Evolutionary conservation across 2,113 vertebrate genomes (phyloP), one percentile per base, ranked within the genome.

Genomic region (Ictalurus punctatus): DNA sequence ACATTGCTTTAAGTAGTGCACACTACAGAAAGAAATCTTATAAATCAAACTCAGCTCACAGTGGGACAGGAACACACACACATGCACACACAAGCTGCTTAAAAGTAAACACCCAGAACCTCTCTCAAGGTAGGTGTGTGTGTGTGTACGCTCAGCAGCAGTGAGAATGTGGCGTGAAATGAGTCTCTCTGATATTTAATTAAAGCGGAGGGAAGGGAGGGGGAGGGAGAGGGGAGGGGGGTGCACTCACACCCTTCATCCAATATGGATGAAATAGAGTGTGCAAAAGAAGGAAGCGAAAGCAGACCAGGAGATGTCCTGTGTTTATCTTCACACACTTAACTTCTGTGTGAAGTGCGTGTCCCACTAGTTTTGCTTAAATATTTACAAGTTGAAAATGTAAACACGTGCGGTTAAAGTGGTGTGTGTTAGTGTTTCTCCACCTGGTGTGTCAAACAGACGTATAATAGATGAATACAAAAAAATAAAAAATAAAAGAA

Each of bases 181-280:
- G 92, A 94, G 93, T 90, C 92, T 90, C 91, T 94, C 93, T 94
- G 94, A 95, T 95, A 94, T 95, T 95, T 95, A 94, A 95, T 95
- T 95, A 95, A 94, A 94, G 93, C 84, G 84, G 89, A 92, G 93
- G 93, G 91, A 83, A 91, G 92, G 91, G 92, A 90, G 88, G 67
- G 30, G 86, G 89, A 7, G 44, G 44, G 93, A 92, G 90, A 83
- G 92, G 92, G 91, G 92, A 90, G 89, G 67, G 30, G 86, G 90
- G 92, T 94, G 92, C 21, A 87, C 93, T 89, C 54, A 92, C 89
- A 89, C 88, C 91, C 94, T 94, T 94, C 94, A 93, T 96, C 90
- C 92, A 95, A 93, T 94, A 95, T 95, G 92, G 83, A 95, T 93
- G 94, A 94, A 93, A 92, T 93, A 92, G 94, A 93, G 91, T 74